Conservation (phyloP, 2,113 vertebrate species). For the Lipophrys pholis region DNA sequence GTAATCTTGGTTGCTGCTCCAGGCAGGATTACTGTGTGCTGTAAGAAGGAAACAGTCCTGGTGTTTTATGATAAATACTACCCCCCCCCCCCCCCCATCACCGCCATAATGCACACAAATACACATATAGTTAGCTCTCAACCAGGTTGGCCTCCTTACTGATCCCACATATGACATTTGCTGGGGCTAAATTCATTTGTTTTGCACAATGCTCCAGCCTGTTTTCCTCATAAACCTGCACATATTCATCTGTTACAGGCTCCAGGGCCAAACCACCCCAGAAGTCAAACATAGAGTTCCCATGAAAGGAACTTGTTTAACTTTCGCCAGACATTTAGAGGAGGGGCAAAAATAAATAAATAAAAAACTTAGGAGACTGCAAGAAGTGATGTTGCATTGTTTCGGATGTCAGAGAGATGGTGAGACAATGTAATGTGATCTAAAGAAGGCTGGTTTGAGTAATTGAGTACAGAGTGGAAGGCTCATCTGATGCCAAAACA, state of each 20-base stretch:
- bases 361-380: not conserved
- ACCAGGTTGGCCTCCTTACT: slow-evolving; percentile 31
- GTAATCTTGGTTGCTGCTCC: slow-evolving; percentile 52
- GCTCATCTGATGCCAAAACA: too few species aligned
- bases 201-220: slow-evolving; percentile 28
- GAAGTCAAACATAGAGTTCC: slow-evolving; percentile 2
- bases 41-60: slow-evolving; percentile 53
- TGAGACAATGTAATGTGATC: not conserved
- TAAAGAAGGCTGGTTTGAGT: not conserved
- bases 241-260: not conserved
- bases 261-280: not conserved
- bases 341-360: not conserved
- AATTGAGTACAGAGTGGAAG: not conserved
- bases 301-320: slow-evolving; percentile 18
- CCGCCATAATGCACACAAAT: slow-evolving; percentile 14
- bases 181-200: slow-evolving; percentile 60
- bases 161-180: slow-evolving; percentile 68
- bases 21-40: slow-evolving; percentile 58
- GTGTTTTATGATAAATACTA: slow-evolving; percentile 68
- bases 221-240: slow-evolving; percentile 12
- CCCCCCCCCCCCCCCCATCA: slow-evolving; percentile 36
- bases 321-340: slow-evolving; percentile 6
- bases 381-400: not conserved
- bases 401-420: not conserved
- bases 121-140: slow-evolving; percentile 38